Conservation (phyloP, 2,797 vertebrate genomes). For the Dallia pectoralis region DNA sequence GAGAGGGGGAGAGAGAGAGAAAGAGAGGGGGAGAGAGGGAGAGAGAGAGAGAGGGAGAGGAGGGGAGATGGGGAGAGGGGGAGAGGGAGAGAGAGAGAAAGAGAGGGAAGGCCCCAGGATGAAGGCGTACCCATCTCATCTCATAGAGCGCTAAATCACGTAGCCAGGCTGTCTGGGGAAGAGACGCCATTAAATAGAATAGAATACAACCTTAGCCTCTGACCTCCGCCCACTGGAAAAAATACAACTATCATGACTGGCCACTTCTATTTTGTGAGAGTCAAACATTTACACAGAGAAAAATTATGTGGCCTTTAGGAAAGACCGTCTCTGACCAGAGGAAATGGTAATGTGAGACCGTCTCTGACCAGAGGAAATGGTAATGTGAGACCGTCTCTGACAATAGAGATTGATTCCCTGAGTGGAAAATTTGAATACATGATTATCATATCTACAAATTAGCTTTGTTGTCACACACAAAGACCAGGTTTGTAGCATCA, state of each 20-base stretch:
- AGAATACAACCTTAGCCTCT: conserved; percentile 9
- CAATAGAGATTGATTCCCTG: not conserved
- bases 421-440: not conserved
- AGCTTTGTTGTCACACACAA: not conserved
- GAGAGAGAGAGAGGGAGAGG: conserved; percentile 33
- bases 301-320: conserved; percentile 31
- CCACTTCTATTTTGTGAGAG: conserved; percentile 57
- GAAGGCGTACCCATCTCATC: conserved; percentile 64
- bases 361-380: not conserved
- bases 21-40: conserved; percentile 31
- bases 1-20: conserved; percentile 42
- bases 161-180: conserved; percentile 54
- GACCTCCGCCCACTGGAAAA: conserved; percentile 37
- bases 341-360: not conserved
- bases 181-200: conserved; percentile 34
- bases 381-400: not conserved
- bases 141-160: conserved; percentile 71
- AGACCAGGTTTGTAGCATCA: not conserved
- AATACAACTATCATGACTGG: conserved; percentile 56
- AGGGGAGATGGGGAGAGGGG: conserved; percentile 32
- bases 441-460: not conserved
- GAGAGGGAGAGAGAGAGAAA: conserved; percentile 31
- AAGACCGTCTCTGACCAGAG: not conserved
- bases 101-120: conserved; percentile 65
- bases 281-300: conserved; percentile 24